Base-by-base conservation (phyloP, 2,797 vertebrate species). In the Sternarchorhynchus goeldii region DNA sequence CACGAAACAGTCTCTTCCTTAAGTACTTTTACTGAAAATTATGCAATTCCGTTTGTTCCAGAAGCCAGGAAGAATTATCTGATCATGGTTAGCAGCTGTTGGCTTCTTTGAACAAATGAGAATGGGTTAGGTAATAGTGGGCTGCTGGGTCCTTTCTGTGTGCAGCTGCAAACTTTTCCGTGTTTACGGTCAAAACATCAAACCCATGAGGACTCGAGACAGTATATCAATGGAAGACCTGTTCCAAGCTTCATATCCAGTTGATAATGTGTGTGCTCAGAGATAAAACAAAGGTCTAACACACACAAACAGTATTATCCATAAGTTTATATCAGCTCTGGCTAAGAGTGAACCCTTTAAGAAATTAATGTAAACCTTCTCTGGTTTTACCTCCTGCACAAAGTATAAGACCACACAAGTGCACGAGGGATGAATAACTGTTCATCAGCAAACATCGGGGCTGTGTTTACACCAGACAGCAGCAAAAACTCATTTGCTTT, bases 371-470 rank as follows among this genome's bases (percentile, higher is more conserved):
- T 69, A 29, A 69, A 55, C 25, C 5, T 17, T 58, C 5, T 60
- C 31, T n/a, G 8, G 36, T 45, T 25, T 25, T 39, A 29, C 63
- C 55, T 57, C 41, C 63, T 29, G 29, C 29, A 25, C 6, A 21
- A 7, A 39, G 6, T 20, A 34, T 12, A 31, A 63, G 70, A 79
- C 77, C 80, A 67, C 74, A 82, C 77, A 73, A 6, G 2, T 77
- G 55, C 64, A 62, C 45, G 32, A 71, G 36, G 34, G 32, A 67
- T 18, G 58, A 71, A 53, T 18, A 57, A 39, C 18, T 32, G 3
- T 34, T 45, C 63, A 60, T 60, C 55, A 45, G 32, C 50, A 64
- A 29, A 18, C 17, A 29, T 21, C 32, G 21, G 18, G 7, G 20
- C 59, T 29, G 5, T 75, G 57, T 56, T 56, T 79, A 62, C 4